phyloP scores from a whole-genome alignment of 1,140 invertebrate species.

The Ganaspis sp. region DNA sequence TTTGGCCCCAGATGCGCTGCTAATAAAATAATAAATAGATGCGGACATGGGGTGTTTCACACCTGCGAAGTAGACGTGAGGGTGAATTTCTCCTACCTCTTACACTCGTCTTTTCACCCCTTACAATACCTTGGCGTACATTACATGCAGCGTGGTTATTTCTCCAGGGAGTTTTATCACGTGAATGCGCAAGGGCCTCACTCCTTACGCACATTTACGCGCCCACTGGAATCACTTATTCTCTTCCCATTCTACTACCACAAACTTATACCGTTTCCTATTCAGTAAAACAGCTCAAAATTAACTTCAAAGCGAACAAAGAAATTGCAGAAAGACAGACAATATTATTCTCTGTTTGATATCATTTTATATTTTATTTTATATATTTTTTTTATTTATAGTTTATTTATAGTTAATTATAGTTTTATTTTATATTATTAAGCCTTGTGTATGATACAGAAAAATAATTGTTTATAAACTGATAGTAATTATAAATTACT shows the following conservation, averaged over 20 bases:
- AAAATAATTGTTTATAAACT: too few species aligned
- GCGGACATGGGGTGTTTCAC: constrained; percentile 53
- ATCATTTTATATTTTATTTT: too few species aligned
- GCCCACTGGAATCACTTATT: constrained; percentile 28
- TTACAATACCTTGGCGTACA: constrained; percentile 69
- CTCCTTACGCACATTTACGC: constrained; percentile 39
- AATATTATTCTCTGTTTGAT: not conserved
- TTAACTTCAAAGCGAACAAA: not conserved
- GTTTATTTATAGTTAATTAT: too few species aligned
- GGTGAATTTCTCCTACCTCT: constrained; percentile 45
- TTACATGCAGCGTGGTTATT: constrained; percentile 71
- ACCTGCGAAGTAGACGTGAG: constrained; percentile 50
- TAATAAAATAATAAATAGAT: constrained; percentile 67
- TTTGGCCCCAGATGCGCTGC: constrained; percentile 34
- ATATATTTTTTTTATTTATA: too few species aligned
- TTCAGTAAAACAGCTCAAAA: not conserved
- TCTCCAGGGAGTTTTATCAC: constrained; percentile 71
- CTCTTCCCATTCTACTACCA: not conserved
- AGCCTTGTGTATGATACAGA: too few species aligned
- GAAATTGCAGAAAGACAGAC: not conserved
- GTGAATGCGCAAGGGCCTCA: constrained; percentile 63
- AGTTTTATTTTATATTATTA: too few species aligned
- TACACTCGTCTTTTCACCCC: constrained; percentile 44
- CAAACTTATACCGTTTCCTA: not conserved
- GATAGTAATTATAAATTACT: too few species aligned